Conservation (phyloP, 2,888 invertebrate species). For the Limnephilus lunatus region DNA sequence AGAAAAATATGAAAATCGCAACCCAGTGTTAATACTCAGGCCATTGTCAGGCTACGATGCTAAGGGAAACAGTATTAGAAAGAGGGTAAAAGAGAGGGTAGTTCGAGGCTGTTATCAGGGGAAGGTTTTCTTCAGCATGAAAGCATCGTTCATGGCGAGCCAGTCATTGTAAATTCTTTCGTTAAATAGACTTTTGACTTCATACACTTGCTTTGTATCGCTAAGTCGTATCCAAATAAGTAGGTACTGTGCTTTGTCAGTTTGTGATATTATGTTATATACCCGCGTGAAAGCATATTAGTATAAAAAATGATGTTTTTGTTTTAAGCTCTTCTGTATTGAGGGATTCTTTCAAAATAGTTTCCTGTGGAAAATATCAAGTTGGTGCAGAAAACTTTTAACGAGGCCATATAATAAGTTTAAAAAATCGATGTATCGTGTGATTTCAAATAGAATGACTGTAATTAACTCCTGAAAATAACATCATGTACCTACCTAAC, state of each 20-base stretch:
- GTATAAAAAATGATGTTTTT: neutral
- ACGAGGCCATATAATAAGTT: neutral
- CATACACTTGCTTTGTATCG: slow-evolving; percentile 16
- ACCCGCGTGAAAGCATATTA: neutral
- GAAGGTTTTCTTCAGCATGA: slow-evolving; percentile 46
- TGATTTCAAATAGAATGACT: neutral
- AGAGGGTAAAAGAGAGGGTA: neutral
- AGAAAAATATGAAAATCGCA: slow-evolving; percentile 7
- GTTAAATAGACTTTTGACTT: slow-evolving; percentile 39
- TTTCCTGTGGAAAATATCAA: neutral
- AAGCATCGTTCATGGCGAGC: slow-evolving; percentile 50
- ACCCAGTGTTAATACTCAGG: slow-evolving; percentile 2
- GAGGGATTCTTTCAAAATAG: neutral
- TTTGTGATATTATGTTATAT: neutral
- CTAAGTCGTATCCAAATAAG: neutral
- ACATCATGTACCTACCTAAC: too few relatives aligned
- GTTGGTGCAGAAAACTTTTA: neutral
- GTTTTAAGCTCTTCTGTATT: neutral
- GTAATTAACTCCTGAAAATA: too few relatives aligned
- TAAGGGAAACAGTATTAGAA: neutral
- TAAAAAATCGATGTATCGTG: too few relatives aligned
- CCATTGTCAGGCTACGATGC: slow-evolving; percentile 49
- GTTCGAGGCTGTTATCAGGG: slow-evolving; percentile 42
- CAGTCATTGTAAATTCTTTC: slow-evolving; percentile 53
- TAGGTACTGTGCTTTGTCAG: neutral